These are phyloP conservation scores for Mugil cephalus DNA, from an alignment of 2,113 vertebrate genomes.

Conservation along the genomic window DNA sequence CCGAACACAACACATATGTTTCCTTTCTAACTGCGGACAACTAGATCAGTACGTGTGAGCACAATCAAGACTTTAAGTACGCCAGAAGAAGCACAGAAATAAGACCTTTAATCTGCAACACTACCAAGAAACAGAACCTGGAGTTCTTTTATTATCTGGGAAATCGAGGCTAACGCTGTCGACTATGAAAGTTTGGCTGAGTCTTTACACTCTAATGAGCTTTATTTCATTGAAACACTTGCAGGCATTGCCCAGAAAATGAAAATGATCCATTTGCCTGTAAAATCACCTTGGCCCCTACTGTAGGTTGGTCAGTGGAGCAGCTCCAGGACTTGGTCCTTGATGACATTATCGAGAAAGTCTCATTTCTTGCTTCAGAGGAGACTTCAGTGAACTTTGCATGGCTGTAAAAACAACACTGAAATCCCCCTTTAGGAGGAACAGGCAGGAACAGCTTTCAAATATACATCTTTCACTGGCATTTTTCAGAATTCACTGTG, in stretches of 20 bases:
- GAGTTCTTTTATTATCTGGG: slow-evolving; percentile 18
- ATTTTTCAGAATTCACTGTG: slow-evolving; percentile 11
- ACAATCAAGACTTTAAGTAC: slow-evolving; percentile 6
- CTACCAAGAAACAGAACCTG: slow-evolving; percentile 16
- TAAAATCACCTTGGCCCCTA: slow-evolving; percentile 30
- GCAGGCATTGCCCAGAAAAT: slow-evolving; percentile 54
- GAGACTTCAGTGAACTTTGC: slow-evolving; percentile 52
- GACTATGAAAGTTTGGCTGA: slow-evolving; percentile 40
- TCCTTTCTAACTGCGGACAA: slow-evolving; percentile 13
- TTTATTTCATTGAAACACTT: slow-evolving; percentile 57
- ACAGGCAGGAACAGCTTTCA: slow-evolving; percentile 9
- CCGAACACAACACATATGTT: background rate
- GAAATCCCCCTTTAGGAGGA: slow-evolving; percentile 24
- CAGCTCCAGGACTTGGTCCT: slow-evolving; percentile 37
- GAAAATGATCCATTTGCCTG: slow-evolving; percentile 32
- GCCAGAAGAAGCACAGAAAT: slow-evolving; percentile 12
- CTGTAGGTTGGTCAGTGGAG: slow-evolving; percentile 53
- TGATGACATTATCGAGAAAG: slow-evolving; percentile 59
- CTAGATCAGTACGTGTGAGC: slow-evolving; percentile 10
- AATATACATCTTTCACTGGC: background rate
- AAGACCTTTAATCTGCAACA: slow-evolving; percentile 13
- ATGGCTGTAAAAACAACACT: slow-evolving; percentile 27
- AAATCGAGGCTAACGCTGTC: slow-evolving; percentile 23
- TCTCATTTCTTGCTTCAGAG: slow-evolving; percentile 67
- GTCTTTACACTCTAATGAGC: slow-evolving; percentile 43